These are phyloP conservation scores for Pelochelys cantorii DNA, from an alignment of 2,797 vertebrate genomes.

Conservation along the genomic window DNA sequence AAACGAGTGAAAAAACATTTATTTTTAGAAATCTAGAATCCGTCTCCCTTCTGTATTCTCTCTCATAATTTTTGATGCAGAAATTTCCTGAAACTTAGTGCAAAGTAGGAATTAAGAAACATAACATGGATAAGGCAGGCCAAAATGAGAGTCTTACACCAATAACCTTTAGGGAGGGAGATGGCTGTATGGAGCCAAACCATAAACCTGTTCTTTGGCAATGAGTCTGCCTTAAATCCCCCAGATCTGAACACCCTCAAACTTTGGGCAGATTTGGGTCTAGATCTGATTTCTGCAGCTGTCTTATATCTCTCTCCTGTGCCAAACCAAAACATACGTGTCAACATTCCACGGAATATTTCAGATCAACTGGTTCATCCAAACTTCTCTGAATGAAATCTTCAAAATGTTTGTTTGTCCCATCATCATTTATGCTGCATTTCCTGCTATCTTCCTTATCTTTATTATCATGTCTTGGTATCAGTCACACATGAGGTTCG, in stretches of 20 bases:
- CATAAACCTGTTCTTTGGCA: slow-evolving; percentile 51
- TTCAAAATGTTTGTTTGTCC: neutral
- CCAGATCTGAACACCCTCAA: slow-evolving; percentile 26
- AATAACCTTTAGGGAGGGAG: slow-evolving; percentile 53
- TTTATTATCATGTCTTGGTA: slow-evolving; percentile 42
- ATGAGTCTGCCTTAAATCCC: neutral
- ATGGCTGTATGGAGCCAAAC: slow-evolving; percentile 44
- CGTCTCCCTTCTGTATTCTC: neutral
- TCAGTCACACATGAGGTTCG: slow-evolving; percentile 42
- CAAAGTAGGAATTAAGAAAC: slow-evolving; percentile 46
- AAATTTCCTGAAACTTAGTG: neutral
- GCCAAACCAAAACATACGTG: neutral
- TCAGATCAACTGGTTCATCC: neutral
- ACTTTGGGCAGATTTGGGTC: slow-evolving; percentile 4
- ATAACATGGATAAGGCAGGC: slow-evolving; percentile 62
- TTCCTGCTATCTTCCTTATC: neutral
- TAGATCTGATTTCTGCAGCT: slow-evolving; percentile 30
- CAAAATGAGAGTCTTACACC: slow-evolving; percentile 66
- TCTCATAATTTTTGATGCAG: neutral
- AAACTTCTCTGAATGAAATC: neutral
- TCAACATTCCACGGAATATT: slow-evolving; percentile 9
- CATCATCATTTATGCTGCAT: slow-evolving; percentile 54
- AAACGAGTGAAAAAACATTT: slow-evolving; percentile 45
- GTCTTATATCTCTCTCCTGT: neutral
- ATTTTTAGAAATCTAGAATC: slow-evolving; percentile 56